phyloP scores from a whole-genome alignment of 2,797 vertebrate genomes.

The Poeciliopsis turneri region DNA sequence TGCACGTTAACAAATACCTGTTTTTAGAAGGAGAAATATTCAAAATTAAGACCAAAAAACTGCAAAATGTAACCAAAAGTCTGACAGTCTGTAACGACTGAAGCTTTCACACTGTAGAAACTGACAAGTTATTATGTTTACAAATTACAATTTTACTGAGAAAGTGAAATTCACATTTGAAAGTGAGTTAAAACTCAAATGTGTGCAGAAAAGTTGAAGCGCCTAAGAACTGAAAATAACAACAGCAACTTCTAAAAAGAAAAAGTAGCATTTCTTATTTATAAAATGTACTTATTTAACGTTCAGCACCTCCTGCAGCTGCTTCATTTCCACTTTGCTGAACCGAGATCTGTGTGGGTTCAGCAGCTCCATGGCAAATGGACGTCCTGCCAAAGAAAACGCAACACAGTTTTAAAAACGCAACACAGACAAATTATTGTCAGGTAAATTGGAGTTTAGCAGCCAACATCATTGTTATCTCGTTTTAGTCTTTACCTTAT shows the following conservation, averaged over 20 bases:
- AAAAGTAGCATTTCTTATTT: background rate
- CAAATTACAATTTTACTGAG: background rate
- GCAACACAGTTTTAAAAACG: background rate
- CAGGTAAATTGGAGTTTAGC: background rate
- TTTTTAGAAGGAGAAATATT: background rate
- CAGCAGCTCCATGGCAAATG: conserved; percentile 94
- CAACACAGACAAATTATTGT: too few species aligned
- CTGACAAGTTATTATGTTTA: background rate
- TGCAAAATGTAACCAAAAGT: background rate
- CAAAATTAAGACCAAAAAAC: background rate
- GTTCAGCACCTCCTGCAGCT: conserved; percentile 89
- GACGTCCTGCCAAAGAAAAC: conserved; percentile 83
- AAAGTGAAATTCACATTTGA: background rate
- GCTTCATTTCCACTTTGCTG: conserved; percentile 82
- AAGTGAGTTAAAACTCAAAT: background rate
- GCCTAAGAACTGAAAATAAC: background rate
- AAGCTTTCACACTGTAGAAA: background rate
- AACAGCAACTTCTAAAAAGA: background rate
- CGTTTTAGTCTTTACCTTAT: background rate
- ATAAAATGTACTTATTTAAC: background rate
- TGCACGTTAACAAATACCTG: background rate
- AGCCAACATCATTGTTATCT: background rate
- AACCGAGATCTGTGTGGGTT: conserved; percentile 88
- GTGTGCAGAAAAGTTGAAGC: background rate
- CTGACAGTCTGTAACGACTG: background rate